Evolutionary conservation across 2,888 invertebrate genomes (phyloP).

Genomic region (Taphrorychus bicolor): DNA sequence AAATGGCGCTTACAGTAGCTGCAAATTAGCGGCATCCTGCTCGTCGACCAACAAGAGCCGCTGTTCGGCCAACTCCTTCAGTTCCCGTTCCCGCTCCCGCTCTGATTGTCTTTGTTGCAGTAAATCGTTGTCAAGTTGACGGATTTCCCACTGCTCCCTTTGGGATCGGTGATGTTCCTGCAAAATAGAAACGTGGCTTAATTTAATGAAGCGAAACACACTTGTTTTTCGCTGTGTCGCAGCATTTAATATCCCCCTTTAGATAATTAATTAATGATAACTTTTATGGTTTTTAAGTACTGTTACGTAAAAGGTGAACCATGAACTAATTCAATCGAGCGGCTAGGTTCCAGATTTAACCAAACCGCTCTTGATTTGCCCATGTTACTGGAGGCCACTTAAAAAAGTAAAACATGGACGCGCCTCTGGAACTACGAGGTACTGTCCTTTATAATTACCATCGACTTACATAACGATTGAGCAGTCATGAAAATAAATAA

Average conservation of each 20-base stretch:
- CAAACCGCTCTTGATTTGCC: too few species aligned
- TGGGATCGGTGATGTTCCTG: conserved; percentile 65
- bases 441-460: neutral
- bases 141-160: conserved; percentile 67
- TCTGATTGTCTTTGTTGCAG: conserved; percentile 69
- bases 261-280: neutral
- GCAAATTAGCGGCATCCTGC: conserved; percentile 53
- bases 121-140: conserved; percentile 67
- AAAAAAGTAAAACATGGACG: neutral
- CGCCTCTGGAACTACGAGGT: neutral
- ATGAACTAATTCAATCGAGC: neutral
- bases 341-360: neutral
- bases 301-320: neutral
- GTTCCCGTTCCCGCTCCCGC: conserved; percentile 66
- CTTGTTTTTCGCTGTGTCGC: neutral
- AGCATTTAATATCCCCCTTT: neutral
- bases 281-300: neutral
- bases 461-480: neutral
- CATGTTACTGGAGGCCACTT: too few species aligned
- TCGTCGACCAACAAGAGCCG: conserved; percentile 52
- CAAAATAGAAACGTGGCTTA: neutral
- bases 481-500: neutral
- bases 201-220: neutral
- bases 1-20: conserved; percentile 52
- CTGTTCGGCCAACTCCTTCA: conserved; percentile 62